Evolutionary conservation across 2,113 vertebrate species (phyloP), one percentile per base, ranked within the genome.

Genomic region (Glaucomys volans): DNA sequence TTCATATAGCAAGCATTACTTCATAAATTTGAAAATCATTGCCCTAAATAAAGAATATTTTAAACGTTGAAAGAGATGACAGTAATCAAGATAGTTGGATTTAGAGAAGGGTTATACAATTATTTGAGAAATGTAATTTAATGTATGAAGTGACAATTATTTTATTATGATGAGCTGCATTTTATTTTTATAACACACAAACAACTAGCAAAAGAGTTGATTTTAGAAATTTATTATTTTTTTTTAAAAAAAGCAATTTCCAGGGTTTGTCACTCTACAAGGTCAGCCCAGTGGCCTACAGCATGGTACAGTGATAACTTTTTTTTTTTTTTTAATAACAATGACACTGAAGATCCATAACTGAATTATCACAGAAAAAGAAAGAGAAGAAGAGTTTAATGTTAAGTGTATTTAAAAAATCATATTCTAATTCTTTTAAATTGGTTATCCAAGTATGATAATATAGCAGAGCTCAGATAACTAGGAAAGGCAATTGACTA

Each of bases 341-440:
- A 91, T 40, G 76, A 96, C 62, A 67, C 59, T 77, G 64, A 91
- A 97, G 83, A 94, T 82, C 77, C 89, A 32, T 93, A 96, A 96
- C 89, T 95, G 92, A 97, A 87, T 96, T 96, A 96, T 87, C 76
- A 93, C 90, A 97, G 91, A 96, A 87, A 91, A 92, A 94, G 81
- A 93, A 96, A 96, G 90, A 96, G 87, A 69, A 95, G 94, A 96
- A 96, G 71, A 97, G 95, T 96, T 96, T 96, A 96, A 91, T 90
- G 97, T 94, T 97, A 97, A 79, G 91, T 96, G 97, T 91, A 97
- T 90, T 96, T 75, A 90, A 96, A 97, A 91, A 94, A 90, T 96
- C 95, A 87, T 97, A 96, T 81, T 97, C 93, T 98, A 97, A 95
- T 97, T 96, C 87, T 95, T 97, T 97, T 96, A 97, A 95, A 87